Conservation (phyloP, 2,113 vertebrate species). For the Pterocles gutturalis region DNA sequence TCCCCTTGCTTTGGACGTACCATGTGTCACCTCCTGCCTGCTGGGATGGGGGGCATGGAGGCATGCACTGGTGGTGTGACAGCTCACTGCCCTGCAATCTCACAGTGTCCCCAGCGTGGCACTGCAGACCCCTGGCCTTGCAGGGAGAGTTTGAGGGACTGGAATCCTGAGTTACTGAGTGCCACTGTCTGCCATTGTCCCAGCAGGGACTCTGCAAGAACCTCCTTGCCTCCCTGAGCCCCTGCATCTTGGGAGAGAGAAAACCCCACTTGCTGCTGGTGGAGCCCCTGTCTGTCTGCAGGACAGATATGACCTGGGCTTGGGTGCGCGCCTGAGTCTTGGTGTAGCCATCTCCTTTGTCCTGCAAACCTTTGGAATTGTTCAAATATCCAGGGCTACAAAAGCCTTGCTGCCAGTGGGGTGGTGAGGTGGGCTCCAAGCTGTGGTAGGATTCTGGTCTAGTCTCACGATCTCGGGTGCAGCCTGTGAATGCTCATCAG, state of each 20-base stretch:
- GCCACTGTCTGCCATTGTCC: background rate
- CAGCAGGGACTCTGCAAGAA: background rate
- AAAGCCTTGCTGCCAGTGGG: background rate
- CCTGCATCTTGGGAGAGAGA: background rate
- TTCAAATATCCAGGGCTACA: background rate
- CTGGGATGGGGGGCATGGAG: fast-evolving
- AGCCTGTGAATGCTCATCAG: fast-evolving
- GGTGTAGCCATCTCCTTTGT: background rate
- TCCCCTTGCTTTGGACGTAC: background rate
- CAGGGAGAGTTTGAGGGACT: too few species aligned
- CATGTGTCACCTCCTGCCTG: background rate
- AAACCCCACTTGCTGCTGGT: background rate
- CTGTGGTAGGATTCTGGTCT: background rate
- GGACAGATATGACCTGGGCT: fast-evolving
- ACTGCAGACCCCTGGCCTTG: background rate
- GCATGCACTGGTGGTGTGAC: fast-evolving
- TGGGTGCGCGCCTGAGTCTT: background rate
- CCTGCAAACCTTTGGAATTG: background rate
- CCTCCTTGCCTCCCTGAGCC: background rate
- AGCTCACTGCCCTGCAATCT: background rate
- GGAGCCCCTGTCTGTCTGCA: background rate
- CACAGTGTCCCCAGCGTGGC: background rate
- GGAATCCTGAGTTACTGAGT: background rate
- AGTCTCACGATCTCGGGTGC: background rate
- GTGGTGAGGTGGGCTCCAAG: background rate